Evolutionary conservation across 2,113 vertebrate genomes (phyloP).

Genomic region (Pygoscelis antarcticus): DNA sequence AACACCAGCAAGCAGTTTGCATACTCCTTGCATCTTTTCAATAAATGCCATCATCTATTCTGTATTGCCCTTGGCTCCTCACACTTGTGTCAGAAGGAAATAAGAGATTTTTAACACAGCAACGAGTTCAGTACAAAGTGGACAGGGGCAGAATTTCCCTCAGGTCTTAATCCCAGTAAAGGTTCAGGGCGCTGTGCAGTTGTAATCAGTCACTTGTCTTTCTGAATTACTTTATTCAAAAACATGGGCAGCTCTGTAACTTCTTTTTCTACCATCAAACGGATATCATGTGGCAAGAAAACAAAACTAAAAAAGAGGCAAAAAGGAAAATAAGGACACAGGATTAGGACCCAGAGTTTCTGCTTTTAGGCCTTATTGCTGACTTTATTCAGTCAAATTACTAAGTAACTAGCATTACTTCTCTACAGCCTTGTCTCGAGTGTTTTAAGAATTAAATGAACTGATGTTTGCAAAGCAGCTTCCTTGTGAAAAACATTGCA

Average conservation of each 20-base stretch:
- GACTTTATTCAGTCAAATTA: background rate
- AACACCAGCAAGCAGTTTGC: background rate
- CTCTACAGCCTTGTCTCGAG: fast-evolving
- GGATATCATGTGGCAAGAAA: background rate
- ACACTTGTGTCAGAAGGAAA: background rate
- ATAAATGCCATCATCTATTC: background rate
- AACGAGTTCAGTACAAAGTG: background rate
- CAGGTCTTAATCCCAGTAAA: background rate
- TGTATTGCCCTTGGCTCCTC: background rate
- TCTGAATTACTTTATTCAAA: constrained; percentile 22
- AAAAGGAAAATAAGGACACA: background rate
- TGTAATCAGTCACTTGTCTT: constrained; percentile 36
- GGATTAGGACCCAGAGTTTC: background rate
- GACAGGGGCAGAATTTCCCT: constrained; percentile 23
- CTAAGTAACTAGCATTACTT: background rate
- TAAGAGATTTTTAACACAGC: constrained; percentile 13
- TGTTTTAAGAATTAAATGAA: background rate
- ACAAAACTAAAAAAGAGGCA: background rate
- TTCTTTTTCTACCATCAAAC: background rate
- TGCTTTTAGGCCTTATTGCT: background rate
- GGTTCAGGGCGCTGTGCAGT: background rate
- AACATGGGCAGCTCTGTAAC: background rate
- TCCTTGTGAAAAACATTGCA: background rate
- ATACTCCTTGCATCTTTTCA: background rate
- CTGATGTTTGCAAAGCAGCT: background rate